A percentile compares a stretch with the other conserved stretches of the same genome.
phyloP scores from a whole-genome alignment of 2,888 invertebrate species.

The Sinhomidia bicolor region DNA sequence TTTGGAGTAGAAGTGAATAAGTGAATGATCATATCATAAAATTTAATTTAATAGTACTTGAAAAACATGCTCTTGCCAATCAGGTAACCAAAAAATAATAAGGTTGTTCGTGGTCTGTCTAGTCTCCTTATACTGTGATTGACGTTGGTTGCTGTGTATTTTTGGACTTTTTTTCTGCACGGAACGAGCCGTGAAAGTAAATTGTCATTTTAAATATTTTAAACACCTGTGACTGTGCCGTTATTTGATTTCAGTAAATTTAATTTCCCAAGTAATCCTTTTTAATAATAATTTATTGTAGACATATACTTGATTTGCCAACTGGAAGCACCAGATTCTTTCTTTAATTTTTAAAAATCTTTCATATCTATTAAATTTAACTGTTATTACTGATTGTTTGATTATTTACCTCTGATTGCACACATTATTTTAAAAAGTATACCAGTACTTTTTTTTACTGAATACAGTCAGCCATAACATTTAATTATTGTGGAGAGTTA shows the following conservation, averaged over 20 bases:
- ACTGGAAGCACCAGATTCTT: conserved; percentile 75
- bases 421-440: conserved; percentile 1
- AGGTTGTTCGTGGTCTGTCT: no score
- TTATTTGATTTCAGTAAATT: background rate
- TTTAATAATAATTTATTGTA: background rate
- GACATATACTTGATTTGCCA: conserved; percentile 35
- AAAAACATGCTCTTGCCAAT: no score
- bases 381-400: conserved; percentile 16
- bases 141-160: no score
- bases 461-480: conserved; percentile 23
- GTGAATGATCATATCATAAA: no score
- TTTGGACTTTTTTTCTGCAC: no score
- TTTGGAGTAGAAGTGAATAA: no score
- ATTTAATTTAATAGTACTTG: no score
- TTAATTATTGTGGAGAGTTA: conserved; percentile 65
- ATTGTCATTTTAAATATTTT: no score
- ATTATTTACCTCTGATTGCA: conserved; percentile 1
- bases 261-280: background rate
- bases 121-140: no score
- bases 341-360: background rate
- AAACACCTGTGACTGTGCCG: background rate
- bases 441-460: background rate
- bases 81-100: no score
- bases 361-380: background rate
- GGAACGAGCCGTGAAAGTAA: no score